Evolutionary conservation across 1,140 invertebrate species (phyloP), one percentile per base, ranked within the genome.

Genomic region (Diachasma alloeum): DNA sequence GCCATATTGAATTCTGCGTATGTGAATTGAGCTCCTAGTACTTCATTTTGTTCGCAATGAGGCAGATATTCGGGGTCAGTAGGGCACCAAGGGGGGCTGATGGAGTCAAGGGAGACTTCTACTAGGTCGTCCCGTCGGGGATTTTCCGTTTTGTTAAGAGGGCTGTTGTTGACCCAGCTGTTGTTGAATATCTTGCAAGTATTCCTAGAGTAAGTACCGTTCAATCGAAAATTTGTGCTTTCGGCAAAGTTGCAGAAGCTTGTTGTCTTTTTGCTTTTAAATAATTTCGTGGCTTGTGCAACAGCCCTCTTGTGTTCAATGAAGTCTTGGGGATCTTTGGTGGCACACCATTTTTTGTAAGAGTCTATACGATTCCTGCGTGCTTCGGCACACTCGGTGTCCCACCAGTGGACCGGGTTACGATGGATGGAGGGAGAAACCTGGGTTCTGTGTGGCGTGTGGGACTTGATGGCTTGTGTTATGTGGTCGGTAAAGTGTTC

Each of bases 321-420:
- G 42, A 59, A 31, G n/a, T 78, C 76, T n/a, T 59, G 9, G 4
- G 56, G 11, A 4, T 31, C n/a, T 42, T 22, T 19, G 3, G 2
- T 72, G 63, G 46, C 24, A 36, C 53, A 4, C 37, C 53, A 78
- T 66, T 71, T 70, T 63, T 71, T 70, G n/a, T 39, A 73, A 17
- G 42, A 10, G 8, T 22, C 63, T 11, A 17, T 31, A 39, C 76
- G 19, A 1, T 39, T 19, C 42, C 66, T 68, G 24, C 46, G 68
- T 0, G 53, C 66, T 6, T 31, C 24, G 10, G 68, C 66, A 59
- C 76, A 77, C 8, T 78, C 53, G 1, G 0, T 0, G 24, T 78
- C 76, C 76, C 76, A 78, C 76, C 67, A 78, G 4, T 72, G 66
- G 13, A 71, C 72, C n/a, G 76, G 76, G 53, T 78, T 78, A 24